These are phyloP conservation scores for Oxygymnocypris stewartii DNA, from an alignment of 2,113 vertebrate genomes.

Conservation along the genomic window DNA sequence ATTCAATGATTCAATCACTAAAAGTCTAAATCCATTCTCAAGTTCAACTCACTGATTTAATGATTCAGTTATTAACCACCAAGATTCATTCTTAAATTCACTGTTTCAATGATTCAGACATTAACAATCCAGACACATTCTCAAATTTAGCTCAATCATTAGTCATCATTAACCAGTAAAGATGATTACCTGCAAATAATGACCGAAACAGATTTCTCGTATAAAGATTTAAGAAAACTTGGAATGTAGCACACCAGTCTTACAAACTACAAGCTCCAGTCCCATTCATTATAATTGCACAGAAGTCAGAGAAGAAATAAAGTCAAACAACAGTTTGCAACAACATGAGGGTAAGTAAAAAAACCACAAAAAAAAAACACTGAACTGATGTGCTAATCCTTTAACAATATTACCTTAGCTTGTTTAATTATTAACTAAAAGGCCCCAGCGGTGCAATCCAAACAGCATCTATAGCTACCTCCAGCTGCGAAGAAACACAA, in stretches of 20 bases:
- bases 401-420: conserved; percentile 19
- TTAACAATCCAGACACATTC: background rate
- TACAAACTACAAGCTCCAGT: background rate
- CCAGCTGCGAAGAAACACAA: background rate
- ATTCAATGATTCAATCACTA: background rate
- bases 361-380: no score
- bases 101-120: background rate
- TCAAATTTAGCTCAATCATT: no score
- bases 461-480: background rate
- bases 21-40: background rate
- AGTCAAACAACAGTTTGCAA: background rate
- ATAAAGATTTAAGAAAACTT: background rate
- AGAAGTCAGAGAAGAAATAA: background rate
- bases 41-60: background rate
- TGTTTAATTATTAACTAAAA: conserved; percentile 11
- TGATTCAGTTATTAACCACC: background rate
- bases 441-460: background rate
- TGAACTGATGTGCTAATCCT: background rate
- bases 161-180: background rate
- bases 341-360: background rate
- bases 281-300: background rate
- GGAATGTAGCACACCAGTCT: background rate
- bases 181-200: background rate
- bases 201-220: background rate
- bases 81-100: background rate